Base-by-base conservation (phyloP, 2,888 invertebrate species). In the Seira sanloemensis region DNA sequence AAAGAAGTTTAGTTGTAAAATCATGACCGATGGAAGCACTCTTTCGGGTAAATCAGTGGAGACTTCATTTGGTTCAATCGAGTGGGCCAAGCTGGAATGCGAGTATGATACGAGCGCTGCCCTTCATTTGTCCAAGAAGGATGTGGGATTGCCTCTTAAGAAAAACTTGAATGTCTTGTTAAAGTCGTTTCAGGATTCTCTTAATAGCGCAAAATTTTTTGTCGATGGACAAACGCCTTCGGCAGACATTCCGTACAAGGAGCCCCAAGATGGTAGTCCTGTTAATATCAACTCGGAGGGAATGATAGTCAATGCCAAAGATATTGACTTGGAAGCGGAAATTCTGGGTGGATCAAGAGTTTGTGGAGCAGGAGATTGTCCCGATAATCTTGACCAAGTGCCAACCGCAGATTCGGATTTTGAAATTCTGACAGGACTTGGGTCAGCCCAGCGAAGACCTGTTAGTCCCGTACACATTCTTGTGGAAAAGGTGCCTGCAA, bases 151-250 rank as follows among this genome's bases (percentile, higher is more conserved):
- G 5, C 89, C 88, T 24, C 72, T 89, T 24, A 89, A 88, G 58
- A 89, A 88, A 67, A 89, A 89, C 78, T 50, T 87, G 16, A 76
- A 62, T 69, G 84, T 86, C n/a, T 72, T 89, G 7, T 72, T 89
- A 37, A 83, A 86, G 65, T 74, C 88, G 19, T 89, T 88, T 78
- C 82, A 88, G 58, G 88, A 88, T 37, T 86, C 88, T 5, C 62
- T 89, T 2, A 68, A 66, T 12, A 82, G 77, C 12, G 87, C 95
- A 85, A 92, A 95, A 50, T 94, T 95, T 91, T 93, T 96, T 81
- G 94, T 96, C 89, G 95, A 96, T 90, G 95, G 95, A 71, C 94
- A 95, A 90, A 90, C 94, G 1, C 94, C 94, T 90, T 93, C 94
- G 84, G 91, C 92, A 1, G 92, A 93, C 74, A 94, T 94, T 80